These are phyloP conservation scores for Cuniculus paca DNA, from an alignment of 2,797 vertebrate species.

Conservation along the genomic window DNA sequence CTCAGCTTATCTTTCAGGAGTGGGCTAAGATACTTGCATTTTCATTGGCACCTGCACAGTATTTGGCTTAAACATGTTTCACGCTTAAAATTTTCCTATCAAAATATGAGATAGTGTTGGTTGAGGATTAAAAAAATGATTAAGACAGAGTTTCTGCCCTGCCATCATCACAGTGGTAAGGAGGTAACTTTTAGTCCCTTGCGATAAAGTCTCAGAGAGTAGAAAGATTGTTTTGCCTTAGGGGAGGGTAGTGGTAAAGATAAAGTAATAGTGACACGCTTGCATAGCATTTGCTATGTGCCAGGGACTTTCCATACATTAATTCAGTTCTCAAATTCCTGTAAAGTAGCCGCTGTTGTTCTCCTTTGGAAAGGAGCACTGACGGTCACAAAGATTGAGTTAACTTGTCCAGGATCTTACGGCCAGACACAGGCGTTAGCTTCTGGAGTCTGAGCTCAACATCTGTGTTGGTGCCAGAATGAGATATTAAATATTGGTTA, in stretches of 20 bases:
- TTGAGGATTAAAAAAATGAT: neutral
- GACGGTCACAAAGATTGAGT: conserved; percentile 27
- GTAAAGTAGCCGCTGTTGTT: conserved; percentile 8
- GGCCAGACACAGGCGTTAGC: neutral
- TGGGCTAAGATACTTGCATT: conserved; percentile 21
- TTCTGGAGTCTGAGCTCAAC: neutral
- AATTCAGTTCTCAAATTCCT: conserved; percentile 40
- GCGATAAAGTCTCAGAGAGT: neutral
- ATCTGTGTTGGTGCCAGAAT: neutral
- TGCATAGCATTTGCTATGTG: neutral
- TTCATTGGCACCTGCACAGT: neutral
- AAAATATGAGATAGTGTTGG: neutral
- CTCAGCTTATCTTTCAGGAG: conserved; percentile 26
- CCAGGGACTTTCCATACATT: neutral
- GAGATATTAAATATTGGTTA: neutral
- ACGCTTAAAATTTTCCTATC: conserved; percentile 41
- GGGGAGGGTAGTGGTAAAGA: neutral
- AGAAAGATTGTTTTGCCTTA: neutral
- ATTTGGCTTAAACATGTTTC: conserved; percentile 50
- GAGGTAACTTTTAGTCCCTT: neutral
- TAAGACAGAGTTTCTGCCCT: conserved; percentile 31
- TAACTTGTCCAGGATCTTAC: neutral
- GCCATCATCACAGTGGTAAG: neutral
- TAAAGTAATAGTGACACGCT: neutral
- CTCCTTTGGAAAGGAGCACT: conserved; percentile 8